phyloP scores from a whole-genome alignment of 2,797 vertebrate genomes.

The Siniperca obscura region DNA sequence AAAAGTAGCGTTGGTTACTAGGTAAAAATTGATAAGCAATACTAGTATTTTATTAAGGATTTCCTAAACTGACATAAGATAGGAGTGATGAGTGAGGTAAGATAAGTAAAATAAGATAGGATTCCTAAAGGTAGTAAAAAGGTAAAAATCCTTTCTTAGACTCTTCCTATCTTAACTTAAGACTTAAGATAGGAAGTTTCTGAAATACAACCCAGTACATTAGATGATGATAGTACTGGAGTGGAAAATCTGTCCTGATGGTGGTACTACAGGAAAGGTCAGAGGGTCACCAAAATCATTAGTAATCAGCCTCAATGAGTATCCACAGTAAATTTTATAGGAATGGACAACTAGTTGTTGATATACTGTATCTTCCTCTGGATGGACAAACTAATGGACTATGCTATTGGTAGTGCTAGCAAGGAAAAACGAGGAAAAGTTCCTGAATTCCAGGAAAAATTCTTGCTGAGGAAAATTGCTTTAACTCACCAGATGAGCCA shows the following conservation, averaged over 20 bases:
- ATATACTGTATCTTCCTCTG: neutral
- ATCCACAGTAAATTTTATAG: neutral
- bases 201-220: neutral
- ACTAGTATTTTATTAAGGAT: too few species aligned
- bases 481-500: slow-evolving; percentile 72
- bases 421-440: neutral
- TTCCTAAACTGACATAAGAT: too few species aligned
- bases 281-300: neutral
- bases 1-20: too few species aligned
- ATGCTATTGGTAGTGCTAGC: neutral
- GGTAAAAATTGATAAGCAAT: too few species aligned
- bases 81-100: too few species aligned
- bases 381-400: neutral
- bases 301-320: neutral
- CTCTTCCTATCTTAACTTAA: too few species aligned
- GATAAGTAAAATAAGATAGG: too few species aligned
- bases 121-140: too few species aligned
- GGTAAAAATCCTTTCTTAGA: too few species aligned
- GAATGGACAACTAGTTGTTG: neutral
- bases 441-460: neutral
- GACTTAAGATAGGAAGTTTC: too few species aligned
- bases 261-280: neutral
- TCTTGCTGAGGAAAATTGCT: neutral
- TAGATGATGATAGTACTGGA: neutral
- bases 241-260: neutral